Base-by-base conservation (phyloP, 2,797 vertebrate genomes). In the Enteromius unitaeniatus region DNA sequence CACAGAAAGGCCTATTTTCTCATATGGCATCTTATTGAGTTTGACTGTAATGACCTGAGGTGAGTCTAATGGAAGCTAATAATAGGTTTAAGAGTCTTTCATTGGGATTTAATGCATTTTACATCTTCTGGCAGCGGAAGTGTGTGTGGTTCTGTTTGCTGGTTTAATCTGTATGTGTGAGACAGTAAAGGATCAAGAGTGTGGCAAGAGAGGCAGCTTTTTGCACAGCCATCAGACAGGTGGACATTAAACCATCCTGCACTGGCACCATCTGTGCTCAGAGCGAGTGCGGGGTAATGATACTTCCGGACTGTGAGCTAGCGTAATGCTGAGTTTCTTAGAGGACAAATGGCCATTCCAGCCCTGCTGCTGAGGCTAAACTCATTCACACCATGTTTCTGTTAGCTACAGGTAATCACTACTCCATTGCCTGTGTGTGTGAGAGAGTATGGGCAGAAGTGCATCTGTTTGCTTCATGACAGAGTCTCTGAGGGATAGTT, bases 251-350 rank as follows among this genome's bases (percentile, higher is more conserved):
- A 85, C 88, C 88, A 89, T 88, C 89, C 91, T 86, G 86, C 92
- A 88, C 68, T 84, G 87, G 82, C 92, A 92, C 93, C 94, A 95
- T 95, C 94, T 96, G 95, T 91, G 91, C 90, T 88, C 90, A 91
- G 93, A 93, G 93, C 91, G 89, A 94, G 89, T 73, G 92, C 89
- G 84, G 83, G 77, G 91, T 93, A 96, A 94, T 91, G 90, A 91
- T 89, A 88, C 90, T 90, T 93, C 88, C 45, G 90, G 92, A 87
- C 90, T 89, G 93, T 85, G 90, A 89, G 89, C 87, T 89, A 62
- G 87, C 83, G 55, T 89, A 89, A 91, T 87, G 81, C 84, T 92
- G 89, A 90, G 78, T 88, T 89, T 93, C 90, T 88, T 85, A 85
- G 86, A 70, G 88, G 87, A 91, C 89, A 92, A 93, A 92, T 92